Conservation (phyloP, 2,113 vertebrate species). For the Chaetodon trifascialis region DNA sequence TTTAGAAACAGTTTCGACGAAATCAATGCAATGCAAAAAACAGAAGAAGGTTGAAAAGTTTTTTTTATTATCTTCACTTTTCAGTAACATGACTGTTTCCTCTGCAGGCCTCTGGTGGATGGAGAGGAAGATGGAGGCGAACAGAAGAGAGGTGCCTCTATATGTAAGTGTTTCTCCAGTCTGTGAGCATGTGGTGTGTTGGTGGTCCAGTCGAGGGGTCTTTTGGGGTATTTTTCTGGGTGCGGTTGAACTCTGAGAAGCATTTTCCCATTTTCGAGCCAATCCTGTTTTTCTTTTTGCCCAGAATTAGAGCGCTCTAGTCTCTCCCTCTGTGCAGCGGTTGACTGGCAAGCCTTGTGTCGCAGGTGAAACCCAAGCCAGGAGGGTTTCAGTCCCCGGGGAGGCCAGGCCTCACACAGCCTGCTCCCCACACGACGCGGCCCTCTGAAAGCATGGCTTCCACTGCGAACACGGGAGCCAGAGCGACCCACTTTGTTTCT, state of each 20-base stretch:
- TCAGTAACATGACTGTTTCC: slow-evolving; percentile 49
- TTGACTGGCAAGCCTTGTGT: slow-evolving; percentile 55
- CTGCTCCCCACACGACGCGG: slow-evolving; percentile 40
- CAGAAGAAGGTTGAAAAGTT: not conserved
- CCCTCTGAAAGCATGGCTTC: slow-evolving; percentile 21
- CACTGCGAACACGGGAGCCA: not conserved
- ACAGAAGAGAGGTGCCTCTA: slow-evolving; percentile 88
- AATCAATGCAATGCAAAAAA: not conserved
- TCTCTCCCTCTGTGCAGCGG: slow-evolving; percentile 16
- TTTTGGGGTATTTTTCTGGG: not conserved
- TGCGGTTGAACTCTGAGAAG: not conserved
- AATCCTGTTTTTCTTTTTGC: not conserved
- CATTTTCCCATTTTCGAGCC: not conserved
- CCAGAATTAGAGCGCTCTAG: slow-evolving; percentile 14
- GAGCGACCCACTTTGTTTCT: slow-evolving; percentile 15
- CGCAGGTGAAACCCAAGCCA: slow-evolving; percentile 75
- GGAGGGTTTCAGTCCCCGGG: slow-evolving; percentile 59
- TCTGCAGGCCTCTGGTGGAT: slow-evolving; percentile 82
- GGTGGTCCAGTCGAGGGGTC: not conserved
- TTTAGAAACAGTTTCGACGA: not conserved
- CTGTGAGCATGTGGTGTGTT: not conserved
- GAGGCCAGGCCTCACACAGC: slow-evolving; percentile 43
- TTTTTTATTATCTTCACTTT: slow-evolving; percentile 17
- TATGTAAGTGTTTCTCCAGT: slow-evolving; percentile 86
- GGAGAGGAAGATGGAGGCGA: slow-evolving; percentile 89